Conservation (phyloP, 2,888 invertebrate genomes). For the Meghimatium bilineatum region DNA sequence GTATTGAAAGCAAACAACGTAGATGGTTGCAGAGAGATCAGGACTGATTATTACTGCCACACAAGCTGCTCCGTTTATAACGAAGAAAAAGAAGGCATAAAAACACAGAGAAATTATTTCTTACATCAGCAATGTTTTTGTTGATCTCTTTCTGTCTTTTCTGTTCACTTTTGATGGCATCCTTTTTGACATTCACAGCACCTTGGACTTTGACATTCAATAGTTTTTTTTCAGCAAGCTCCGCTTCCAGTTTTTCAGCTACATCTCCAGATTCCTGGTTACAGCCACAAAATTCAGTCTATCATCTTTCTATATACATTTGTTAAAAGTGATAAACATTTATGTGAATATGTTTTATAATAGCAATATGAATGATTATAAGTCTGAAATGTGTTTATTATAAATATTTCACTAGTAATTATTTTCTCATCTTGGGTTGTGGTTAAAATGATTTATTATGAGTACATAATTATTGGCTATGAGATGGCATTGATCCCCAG, state of each 20-base stretch:
- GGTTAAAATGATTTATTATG: no score
- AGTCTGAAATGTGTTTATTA: no score
- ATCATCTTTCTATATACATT: background rate
- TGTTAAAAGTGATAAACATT: background rate
- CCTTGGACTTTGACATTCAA: constrained; percentile 83
- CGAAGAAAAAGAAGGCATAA: background rate
- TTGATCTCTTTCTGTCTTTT: constrained; percentile 84
- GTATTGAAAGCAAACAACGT: no score
- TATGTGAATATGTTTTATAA: no score
- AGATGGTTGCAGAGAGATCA: no score
- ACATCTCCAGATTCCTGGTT: constrained; percentile 83
- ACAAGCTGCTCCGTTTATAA: background rate
- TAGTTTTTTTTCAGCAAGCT: constrained; percentile 83
- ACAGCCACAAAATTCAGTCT: background rate
- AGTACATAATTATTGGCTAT: no score
- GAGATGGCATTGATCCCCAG: no score
- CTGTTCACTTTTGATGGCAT: constrained; percentile 83
- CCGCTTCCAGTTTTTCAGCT: constrained; percentile 82
- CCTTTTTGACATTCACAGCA: constrained; percentile 82
- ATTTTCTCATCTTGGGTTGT: no score
- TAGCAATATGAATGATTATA: no score
- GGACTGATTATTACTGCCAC: no score
- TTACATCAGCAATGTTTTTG: constrained; percentile 83
- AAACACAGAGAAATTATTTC: background rate
- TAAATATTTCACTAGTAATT: no score